These are phyloP conservation scores for Blera fallax DNA, from an alignment of 2,888 invertebrate genomes.

Conservation along the genomic window DNA sequence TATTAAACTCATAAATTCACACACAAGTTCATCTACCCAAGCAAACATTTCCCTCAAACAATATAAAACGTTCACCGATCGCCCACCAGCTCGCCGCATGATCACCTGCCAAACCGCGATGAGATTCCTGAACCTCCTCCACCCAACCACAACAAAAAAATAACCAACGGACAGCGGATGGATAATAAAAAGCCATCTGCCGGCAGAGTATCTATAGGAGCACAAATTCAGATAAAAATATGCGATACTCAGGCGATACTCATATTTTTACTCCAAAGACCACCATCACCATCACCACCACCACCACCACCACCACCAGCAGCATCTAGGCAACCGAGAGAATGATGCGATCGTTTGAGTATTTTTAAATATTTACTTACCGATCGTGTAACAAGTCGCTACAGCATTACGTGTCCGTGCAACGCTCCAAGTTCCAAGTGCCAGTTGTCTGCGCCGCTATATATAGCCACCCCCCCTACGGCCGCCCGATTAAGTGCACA, in stretches of 20 bases:
- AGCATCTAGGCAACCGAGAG: background rate
- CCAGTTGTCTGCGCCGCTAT: slow-evolving; percentile 7
- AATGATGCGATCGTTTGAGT: slow-evolving; percentile 31
- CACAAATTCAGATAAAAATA: background rate
- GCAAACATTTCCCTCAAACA: background rate
- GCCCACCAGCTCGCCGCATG: background rate
- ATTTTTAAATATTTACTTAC: slow-evolving; percentile 49
- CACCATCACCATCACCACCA: too few relatives aligned
- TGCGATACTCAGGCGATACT: background rate
- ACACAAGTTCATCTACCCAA: background rate
- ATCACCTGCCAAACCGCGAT: background rate
- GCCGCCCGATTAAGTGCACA: slow-evolving; percentile 3
- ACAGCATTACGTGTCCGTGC: background rate
- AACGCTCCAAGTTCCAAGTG: background rate
- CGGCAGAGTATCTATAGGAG: too few relatives aligned
- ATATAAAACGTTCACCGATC: background rate
- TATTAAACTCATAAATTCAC: background rate
- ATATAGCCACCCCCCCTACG: background rate
- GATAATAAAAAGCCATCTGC: slow-evolving; percentile 5
- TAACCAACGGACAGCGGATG: background rate
- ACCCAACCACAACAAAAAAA: background rate
- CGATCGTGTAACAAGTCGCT: background rate
- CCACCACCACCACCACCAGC: too few relatives aligned
- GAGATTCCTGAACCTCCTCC: background rate
- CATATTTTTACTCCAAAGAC: background rate